Conservation (phyloP, 2,113 vertebrate genomes). For the Otolemur garnettii region DNA sequence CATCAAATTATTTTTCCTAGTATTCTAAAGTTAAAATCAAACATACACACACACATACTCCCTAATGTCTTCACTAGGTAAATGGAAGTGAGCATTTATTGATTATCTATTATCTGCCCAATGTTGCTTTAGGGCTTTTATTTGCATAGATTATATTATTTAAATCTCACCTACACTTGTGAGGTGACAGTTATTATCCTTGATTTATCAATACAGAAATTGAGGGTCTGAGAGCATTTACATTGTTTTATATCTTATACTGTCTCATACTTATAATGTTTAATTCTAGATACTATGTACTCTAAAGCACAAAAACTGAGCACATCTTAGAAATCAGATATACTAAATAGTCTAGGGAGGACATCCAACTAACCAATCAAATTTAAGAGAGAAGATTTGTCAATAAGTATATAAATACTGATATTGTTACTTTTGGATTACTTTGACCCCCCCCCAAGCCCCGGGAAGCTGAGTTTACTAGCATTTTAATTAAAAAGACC, state of each 20-base stretch:
- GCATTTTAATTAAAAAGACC: constrained; percentile 44
- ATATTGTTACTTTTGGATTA: constrained; percentile 14
- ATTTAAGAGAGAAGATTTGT: neutral
- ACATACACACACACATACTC: too few species aligned
- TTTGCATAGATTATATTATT: constrained; percentile 36
- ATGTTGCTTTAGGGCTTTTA: constrained; percentile 30
- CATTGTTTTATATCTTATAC: constrained; percentile 5
- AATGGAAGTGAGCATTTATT: constrained; percentile 3
- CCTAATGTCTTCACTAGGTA: neutral
- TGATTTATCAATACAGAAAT: constrained; percentile 37
- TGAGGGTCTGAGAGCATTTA: neutral
- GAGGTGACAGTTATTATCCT: neutral
- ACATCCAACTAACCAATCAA: neutral
- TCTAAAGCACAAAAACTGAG: neutral
- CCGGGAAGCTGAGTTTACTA: constrained; percentile 40
- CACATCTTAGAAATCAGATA: neutral
- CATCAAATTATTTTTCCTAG: neutral
- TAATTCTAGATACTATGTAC: neutral
- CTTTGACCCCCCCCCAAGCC: neutral
- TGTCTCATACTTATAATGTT: neutral
- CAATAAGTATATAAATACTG: neutral
- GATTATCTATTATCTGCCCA: neutral
- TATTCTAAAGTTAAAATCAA: neutral
- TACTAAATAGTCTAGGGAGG: neutral
- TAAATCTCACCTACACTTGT: constrained; percentile 10